These are phyloP conservation scores for Neotoxoptera formosana DNA, from an alignment of 1,140 invertebrate genomes.

Conservation along the genomic window DNA sequence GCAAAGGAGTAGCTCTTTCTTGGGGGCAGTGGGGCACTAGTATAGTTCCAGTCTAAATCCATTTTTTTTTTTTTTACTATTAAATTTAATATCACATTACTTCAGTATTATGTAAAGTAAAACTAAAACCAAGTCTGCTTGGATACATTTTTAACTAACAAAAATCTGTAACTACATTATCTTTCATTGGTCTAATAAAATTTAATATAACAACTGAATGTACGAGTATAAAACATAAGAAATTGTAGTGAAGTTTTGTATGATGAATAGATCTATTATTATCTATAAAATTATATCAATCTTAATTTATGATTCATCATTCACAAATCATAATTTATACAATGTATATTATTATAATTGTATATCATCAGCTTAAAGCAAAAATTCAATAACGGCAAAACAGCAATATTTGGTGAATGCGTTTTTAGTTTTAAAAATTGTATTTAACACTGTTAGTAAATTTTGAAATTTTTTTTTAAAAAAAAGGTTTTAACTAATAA, in stretches of 20 bases:
- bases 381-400: no score
- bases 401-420: no score
- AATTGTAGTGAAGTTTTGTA: background rate
- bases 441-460: no score
- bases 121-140: background rate
- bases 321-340: background rate
- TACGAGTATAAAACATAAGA: background rate
- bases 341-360: background rate
- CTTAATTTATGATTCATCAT: background rate
- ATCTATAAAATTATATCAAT: background rate
- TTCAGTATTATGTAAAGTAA: background rate
- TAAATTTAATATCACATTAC: background rate
- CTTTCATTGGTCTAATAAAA: background rate
- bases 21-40: no score
- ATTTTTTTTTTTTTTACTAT: background rate
- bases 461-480: no score
- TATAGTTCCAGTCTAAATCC: background rate
- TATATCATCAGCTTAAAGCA: background rate
- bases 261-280: background rate
- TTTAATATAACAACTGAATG: background rate
- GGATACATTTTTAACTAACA: background rate
- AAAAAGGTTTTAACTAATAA: no score
- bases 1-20: no score
- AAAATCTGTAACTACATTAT: background rate
- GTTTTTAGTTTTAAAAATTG: no score